Base-by-base conservation (phyloP, 2,888 invertebrate species). In the Scelioninae gen. 2 region DNA sequence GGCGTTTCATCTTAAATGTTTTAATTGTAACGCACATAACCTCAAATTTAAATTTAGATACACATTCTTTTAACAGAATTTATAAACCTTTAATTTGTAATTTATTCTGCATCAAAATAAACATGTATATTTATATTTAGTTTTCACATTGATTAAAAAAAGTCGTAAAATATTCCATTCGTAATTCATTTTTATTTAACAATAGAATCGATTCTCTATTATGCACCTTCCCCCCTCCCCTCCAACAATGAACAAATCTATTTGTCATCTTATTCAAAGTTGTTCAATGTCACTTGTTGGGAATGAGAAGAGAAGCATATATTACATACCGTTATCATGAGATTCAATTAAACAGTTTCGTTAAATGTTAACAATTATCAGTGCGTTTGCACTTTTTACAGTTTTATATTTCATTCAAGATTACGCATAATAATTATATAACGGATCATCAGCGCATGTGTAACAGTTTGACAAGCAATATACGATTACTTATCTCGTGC, bases 401-500 rank as follows among this genome's bases (percentile, higher is more conserved):
- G 48, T 61, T 61, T 50, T 61, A 15, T 25, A 25, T 39, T 50
- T 50, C 61, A 50, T 50, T 61, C 50, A 50, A 13, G 50, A 50
- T 61, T 43, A 50, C 22, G 41, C 18, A 22, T 22, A 33, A 22
- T 22, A 33, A 61, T 50, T 50, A 50, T 50, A 43, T 61, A 41
- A 52, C 19, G 50, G 19, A 13, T 15, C 41, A 15, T 16, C 13
- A 28, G 22, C 18, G 22, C 39, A n/a, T 41, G 28, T 16, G 18
- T 33, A 6, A 46, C 39, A 25, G 31, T 50, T 61, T 61, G 41
- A 50, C 41, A 41, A 39, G 37, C 39, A 16, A 39, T 28, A 39
- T 39, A 31, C 50, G 61, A 10, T 61, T 61, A 50, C 61, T 50
- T 61, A 61, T 61, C 61, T 61, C 33, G 33, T 4, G 13, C 39